These are phyloP conservation scores for Acleris laterana DNA, from an alignment of 2,888 invertebrate genomes.

Conservation along the genomic window DNA sequence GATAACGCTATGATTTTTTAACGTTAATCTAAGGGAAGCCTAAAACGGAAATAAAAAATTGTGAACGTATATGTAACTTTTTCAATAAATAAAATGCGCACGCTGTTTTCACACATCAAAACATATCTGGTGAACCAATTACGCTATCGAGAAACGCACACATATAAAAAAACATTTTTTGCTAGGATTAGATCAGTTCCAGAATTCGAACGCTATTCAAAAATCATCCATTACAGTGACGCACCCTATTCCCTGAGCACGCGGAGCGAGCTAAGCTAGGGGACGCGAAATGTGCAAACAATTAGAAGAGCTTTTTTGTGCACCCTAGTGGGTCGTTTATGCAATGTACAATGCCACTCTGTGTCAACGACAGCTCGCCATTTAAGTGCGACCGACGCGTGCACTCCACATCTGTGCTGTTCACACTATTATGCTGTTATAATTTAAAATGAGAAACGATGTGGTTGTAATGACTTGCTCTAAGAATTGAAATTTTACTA, in stretches of 20 bases:
- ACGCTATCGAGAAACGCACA: not conserved
- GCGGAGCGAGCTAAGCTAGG: slow-evolving; percentile 54
- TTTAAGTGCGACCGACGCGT: slow-evolving; percentile 61
- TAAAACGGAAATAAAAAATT: no score
- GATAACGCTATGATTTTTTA: no score
- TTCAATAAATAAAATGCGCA: no score
- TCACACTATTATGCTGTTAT: slow-evolving; percentile 62
- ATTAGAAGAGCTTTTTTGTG: slow-evolving; percentile 77
- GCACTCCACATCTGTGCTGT: slow-evolving; percentile 74
- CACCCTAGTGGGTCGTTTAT: slow-evolving; percentile 53
- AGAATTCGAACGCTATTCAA: slow-evolving; percentile 18
- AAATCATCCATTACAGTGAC: slow-evolving; percentile 29
- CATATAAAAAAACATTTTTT: not conserved
- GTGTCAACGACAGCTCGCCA: slow-evolving; percentile 70
- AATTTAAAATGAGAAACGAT: not conserved
- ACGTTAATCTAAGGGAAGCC: no score
- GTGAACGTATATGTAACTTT: no score
- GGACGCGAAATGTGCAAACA: slow-evolving; percentile 81
- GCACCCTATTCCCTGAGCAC: slow-evolving; percentile 33
- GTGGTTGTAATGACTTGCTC: no score
- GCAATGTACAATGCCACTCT: slow-evolving; percentile 69
- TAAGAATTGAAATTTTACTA: no score
- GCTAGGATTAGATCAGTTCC: not conserved
- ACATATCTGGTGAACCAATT: no score
- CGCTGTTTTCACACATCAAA: no score